These are phyloP conservation scores for Idaea aversata DNA, from an alignment of 2,888 invertebrate genomes.

Conservation along the genomic window DNA sequence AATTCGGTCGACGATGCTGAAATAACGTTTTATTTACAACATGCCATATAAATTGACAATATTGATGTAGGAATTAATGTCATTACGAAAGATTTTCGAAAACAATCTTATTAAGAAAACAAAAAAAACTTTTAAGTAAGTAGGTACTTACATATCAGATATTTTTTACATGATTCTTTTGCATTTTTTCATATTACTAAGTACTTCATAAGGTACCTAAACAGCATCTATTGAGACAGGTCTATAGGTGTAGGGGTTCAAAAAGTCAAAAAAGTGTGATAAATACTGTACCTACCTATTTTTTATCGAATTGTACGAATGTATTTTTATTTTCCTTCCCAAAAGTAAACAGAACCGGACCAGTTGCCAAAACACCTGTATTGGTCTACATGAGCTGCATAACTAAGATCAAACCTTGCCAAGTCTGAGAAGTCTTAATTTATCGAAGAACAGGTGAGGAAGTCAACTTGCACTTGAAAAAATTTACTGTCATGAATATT, in stretches of 20 bases:
- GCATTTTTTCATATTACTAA: not conserved
- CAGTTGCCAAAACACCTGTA: not conserved
- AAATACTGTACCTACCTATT: not conserved
- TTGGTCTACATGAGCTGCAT: not conserved
- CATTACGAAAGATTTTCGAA: not conserved
- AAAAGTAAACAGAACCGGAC: not conserved
- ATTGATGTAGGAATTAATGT: not conserved
- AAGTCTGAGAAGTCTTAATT: not conserved
- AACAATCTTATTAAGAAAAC: not conserved
- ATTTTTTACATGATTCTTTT: too few species aligned
- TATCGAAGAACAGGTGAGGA: not conserved
- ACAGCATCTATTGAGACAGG: not conserved
- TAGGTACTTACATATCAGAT: too few species aligned
- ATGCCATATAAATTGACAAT: not conserved
- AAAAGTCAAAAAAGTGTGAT: not conserved
- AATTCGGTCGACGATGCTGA: conserved; percentile 16
- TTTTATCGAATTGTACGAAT: not conserved
- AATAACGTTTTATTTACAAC: conserved; percentile 1
- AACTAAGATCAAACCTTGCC: not conserved
- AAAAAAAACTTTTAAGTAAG: too few species aligned
- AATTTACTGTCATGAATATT: not conserved
- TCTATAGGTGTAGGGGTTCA: too few species aligned
- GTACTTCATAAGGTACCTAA: not conserved
- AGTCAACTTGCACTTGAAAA: not conserved
- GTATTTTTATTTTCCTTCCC: not conserved